These are phyloP conservation scores for Hydropsyche tenuis DNA, from an alignment of 1,140 invertebrate species.

Conservation along the genomic window DNA sequence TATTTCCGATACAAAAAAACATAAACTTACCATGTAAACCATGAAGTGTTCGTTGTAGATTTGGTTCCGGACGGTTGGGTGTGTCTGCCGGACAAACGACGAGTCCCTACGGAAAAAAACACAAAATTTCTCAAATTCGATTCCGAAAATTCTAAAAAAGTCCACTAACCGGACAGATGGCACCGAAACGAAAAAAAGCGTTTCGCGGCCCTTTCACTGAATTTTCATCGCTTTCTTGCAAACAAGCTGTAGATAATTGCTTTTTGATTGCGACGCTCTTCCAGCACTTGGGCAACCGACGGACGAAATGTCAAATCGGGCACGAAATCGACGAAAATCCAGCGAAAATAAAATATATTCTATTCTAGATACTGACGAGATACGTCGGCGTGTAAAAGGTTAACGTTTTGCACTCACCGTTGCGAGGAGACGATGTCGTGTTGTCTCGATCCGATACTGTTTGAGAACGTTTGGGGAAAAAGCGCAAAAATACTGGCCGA, in stretches of 20 bases:
- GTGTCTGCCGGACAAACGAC: neutral
- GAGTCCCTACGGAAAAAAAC: conserved; percentile 5
- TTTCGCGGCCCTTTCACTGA: conserved; percentile 8
- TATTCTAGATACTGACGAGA: too few species aligned
- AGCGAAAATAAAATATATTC: too few species aligned
- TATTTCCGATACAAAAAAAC: neutral
- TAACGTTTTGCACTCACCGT: conserved; percentile 7
- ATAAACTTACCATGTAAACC: conserved; percentile 35
- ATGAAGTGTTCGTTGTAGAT: conserved; percentile 33
- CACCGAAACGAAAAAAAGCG: neutral
- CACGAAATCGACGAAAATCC: too few species aligned
- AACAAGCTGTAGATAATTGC: conserved; percentile 15
- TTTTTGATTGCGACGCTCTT: conserved; percentile 23
- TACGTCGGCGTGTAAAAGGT: neutral
- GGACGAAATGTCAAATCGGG: conserved; percentile 8
- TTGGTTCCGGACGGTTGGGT: neutral
- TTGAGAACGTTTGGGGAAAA: neutral
- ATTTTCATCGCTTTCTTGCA: conserved; percentile 21
- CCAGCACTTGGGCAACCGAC: neutral
- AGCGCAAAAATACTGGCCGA: conserved; percentile 34
- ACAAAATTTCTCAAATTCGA: neutral
- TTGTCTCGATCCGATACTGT: neutral
- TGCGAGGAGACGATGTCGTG: neutral
- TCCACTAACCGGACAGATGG: neutral
- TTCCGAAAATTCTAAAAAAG: neutral